Evolutionary conservation across 1,140 invertebrate genomes (phyloP).

Genomic region (Nebria ingens): DNA sequence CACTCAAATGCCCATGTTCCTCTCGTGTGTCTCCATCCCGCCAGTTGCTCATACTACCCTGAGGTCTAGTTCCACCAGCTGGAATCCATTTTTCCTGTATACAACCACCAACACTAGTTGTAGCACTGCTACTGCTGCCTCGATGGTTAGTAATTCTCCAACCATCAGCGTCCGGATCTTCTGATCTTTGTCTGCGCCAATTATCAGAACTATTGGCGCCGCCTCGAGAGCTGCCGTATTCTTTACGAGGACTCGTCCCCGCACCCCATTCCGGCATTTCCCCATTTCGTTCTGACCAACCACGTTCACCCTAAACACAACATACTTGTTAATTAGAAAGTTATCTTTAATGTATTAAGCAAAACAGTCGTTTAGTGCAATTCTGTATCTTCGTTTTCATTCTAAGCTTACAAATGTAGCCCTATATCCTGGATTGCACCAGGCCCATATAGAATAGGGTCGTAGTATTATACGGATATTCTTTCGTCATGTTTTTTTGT

Average conservation of each 20-base stretch:
- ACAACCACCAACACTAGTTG: background rate
- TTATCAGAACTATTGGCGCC: constrained; percentile 47
- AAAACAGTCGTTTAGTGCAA: background rate
- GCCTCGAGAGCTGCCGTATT: constrained; percentile 36
- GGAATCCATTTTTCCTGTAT: background rate
- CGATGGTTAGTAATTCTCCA: constrained; percentile 40
- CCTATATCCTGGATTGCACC: no score
- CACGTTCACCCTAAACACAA: constrained; percentile 24
- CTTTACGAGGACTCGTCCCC: constrained; percentile 47
- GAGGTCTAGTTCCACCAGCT: background rate
- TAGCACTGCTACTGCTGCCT: constrained; percentile 16
- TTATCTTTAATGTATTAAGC: constrained; percentile 14
- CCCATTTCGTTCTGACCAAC: constrained; percentile 53
- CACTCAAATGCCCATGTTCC: background rate
- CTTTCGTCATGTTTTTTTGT: no score
- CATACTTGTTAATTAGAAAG: constrained; percentile 24
- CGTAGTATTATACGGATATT: no score
- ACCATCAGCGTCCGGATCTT: constrained; percentile 48
- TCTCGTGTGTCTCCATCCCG: background rate
- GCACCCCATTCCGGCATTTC: constrained; percentile 50
- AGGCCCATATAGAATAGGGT: no score
- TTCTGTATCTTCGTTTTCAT: no score
- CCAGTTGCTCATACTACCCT: background rate
- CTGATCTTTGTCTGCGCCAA: constrained; percentile 45
- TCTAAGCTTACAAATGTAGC: no score